A percentile compares a stretch with the other conserved stretches of the same genome.
These are phyloP conservation scores for Dynastes maya DNA, from an alignment of 2,888 invertebrate genomes.

Conservation along the genomic window DNA sequence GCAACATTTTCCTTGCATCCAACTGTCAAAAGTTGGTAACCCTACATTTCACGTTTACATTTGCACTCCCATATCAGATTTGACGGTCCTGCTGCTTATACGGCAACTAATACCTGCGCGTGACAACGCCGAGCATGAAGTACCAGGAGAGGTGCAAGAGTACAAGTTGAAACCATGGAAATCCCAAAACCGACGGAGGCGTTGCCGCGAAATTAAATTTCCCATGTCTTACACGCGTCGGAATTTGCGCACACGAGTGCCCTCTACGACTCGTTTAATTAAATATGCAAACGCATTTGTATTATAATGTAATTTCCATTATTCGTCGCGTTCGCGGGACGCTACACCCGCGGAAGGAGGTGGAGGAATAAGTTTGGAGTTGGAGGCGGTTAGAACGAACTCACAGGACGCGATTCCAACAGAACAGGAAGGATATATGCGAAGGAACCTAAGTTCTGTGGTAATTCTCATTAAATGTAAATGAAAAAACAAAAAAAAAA, in stretches of 20 bases:
- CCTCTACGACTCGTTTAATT: slow-evolving; percentile 45
- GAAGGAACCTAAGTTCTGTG: slow-evolving; percentile 8
- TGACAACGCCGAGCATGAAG: no score
- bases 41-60: no score
- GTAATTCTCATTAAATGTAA: slow-evolving; percentile 33
- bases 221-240: neutral
- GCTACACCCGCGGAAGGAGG: neutral
- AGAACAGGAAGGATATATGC: slow-evolving; percentile 17
- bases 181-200: neutral
- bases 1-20: no score
- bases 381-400: slow-evolving; percentile 2
- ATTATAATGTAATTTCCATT: slow-evolving; percentile 52
- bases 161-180: neutral
- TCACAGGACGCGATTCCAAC: neutral
- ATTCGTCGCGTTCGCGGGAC: neutral
- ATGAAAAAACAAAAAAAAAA: slow-evolving; percentile 9
- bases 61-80: no score
- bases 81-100: no score
- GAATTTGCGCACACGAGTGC: slow-evolving; percentile 6
- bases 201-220: slow-evolving; percentile 29
- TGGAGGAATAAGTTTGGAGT: neutral
- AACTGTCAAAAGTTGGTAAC: no score
- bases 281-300: slow-evolving; percentile 51
- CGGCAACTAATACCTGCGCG: no score
- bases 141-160: neutral